Conservation (phyloP, 53 echinoderm and acorn worm species). For the Henricia sp. region DNA sequence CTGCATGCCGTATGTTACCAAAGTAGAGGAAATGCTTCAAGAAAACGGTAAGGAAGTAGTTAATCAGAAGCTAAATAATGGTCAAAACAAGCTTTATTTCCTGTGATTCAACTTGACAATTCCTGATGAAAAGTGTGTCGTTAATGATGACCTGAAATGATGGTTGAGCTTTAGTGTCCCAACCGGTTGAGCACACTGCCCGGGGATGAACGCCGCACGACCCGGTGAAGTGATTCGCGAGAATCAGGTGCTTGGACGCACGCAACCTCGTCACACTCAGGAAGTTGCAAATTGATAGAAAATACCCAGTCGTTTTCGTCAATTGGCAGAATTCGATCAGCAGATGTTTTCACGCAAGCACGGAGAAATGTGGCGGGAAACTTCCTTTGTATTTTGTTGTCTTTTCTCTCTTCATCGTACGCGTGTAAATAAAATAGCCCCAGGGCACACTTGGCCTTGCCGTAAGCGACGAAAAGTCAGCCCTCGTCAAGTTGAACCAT, state of each 20-base stretch:
- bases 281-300: slow-evolving; percentile 21
- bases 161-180: slow-evolving; percentile 11
- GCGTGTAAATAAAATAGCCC: slow-evolving; percentile 23
- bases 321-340: slow-evolving; percentile 34
- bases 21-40: no score
- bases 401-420: background rate
- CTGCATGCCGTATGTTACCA: no score
- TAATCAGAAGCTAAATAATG: background rate
- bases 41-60: no score
- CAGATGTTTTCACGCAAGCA: slow-evolving; percentile 49
- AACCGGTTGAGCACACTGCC: slow-evolving; percentile 30
- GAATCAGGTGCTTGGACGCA: slow-evolving; percentile 24
- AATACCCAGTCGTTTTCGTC: slow-evolving; percentile 29
- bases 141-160: slow-evolving; percentile 10
- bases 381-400: slow-evolving; percentile 32
- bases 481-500: no score
- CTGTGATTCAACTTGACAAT: slow-evolving; percentile 16
- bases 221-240: slow-evolving; percentile 55
- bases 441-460: slow-evolving; percentile 36
- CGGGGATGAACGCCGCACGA: slow-evolving; percentile 21
- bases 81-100: slow-evolving; percentile 45
- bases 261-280: slow-evolving; percentile 13
- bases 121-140: slow-evolving; percentile 33
- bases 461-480: background rate
- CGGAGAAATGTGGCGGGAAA: slow-evolving; percentile 3